Evolutionary conservation across 2,888 invertebrate species (phyloP).

Genomic region (Plusia festucae): DNA sequence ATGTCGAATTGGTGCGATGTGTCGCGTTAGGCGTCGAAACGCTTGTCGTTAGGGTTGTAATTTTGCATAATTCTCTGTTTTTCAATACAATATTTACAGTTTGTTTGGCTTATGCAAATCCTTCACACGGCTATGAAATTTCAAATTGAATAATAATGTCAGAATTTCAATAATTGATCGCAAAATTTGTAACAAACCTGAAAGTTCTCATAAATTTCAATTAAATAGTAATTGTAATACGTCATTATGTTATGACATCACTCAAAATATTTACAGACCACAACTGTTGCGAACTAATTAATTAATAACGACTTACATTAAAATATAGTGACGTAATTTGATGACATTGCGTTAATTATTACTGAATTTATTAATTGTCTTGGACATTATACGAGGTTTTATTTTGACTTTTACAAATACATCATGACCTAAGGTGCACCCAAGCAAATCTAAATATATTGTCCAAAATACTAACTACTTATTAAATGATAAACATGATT

Average conservation of each 20-base stretch:
- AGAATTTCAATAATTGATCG: neutral
- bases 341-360: neutral
- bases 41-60: slow-evolving; percentile 49
- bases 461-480: too few relatives aligned
- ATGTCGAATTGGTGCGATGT: slow-evolving; percentile 61
- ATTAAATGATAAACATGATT: too few relatives aligned
- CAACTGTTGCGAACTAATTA: slow-evolving; percentile 37
- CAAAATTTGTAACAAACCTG: neutral
- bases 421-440: too few relatives aligned
- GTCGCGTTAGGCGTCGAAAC: slow-evolving; percentile 41
- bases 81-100: slow-evolving; percentile 12
- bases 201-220: neutral
- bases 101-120: slow-evolving; percentile 1
- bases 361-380: neutral
- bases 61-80: slow-evolving; percentile 20
- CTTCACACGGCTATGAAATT: neutral
- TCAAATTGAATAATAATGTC: neutral
- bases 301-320: slow-evolving; percentile 28
- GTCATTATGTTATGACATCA: neutral
- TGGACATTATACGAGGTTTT: too few relatives aligned
- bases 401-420: too few relatives aligned
- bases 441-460: too few relatives aligned
- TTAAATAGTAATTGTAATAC: neutral
- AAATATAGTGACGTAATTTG: slow-evolving; percentile 8
- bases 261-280: slow-evolving; percentile 12